Percentiles rank a stretch among this genome's conserved stretches.
Evolutionary conservation across 2,888 invertebrate genomes (phyloP).

Genomic region (Metallyticus violacea): DNA sequence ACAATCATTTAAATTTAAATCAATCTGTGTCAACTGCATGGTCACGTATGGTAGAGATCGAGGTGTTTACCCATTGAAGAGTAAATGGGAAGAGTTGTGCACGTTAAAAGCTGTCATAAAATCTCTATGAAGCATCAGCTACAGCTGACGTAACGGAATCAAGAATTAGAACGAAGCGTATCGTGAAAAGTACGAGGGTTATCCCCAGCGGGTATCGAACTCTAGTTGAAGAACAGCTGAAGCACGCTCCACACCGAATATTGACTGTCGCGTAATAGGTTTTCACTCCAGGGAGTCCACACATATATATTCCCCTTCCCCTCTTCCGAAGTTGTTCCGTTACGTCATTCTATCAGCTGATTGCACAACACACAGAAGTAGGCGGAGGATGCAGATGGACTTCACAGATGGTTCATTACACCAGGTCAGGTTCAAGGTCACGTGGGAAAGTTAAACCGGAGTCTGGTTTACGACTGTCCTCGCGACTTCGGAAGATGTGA

Average conservation of each 20-base stretch:
- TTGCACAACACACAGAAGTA: neutral
- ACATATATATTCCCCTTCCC: neutral
- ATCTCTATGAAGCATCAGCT: too few relatives aligned
- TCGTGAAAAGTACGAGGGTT: too few relatives aligned
- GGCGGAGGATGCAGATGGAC: constrained; percentile 13
- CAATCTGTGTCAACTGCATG: too few relatives aligned
- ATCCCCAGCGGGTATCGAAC: neutral
- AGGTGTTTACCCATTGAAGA: too few relatives aligned
- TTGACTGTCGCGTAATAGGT: neutral
- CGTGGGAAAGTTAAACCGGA: neutral
- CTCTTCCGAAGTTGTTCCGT: neutral
- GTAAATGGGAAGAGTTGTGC: too few relatives aligned
- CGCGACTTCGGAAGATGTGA: neutral
- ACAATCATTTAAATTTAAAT: too few relatives aligned
- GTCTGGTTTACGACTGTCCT: too few relatives aligned
- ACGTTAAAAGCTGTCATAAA: too few relatives aligned
- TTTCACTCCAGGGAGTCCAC: constrained; percentile 9
- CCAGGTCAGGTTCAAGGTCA: constrained; percentile 13
- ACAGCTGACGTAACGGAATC: too few relatives aligned
- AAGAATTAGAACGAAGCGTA: too few relatives aligned
- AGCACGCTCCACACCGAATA: neutral
- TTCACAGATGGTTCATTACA: constrained; percentile 8
- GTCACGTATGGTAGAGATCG: too few relatives aligned
- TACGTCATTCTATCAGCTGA: constrained; percentile 12
- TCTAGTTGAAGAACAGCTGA: neutral